phyloP scores from a whole-genome alignment of 2,113 vertebrate species.

The Nematolebias whitei region DNA sequence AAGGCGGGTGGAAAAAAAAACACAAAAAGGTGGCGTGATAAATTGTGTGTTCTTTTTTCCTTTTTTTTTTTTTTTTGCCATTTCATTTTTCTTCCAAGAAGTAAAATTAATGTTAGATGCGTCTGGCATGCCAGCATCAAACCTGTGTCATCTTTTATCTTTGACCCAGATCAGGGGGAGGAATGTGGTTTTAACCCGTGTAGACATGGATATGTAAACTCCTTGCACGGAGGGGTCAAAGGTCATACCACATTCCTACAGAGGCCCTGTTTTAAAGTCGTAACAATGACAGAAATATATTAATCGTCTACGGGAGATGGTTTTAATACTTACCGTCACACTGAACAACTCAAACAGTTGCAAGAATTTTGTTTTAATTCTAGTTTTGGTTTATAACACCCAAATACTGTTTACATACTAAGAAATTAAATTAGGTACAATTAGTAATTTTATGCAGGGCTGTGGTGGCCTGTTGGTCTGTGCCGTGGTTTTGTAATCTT shows the following conservation, averaged over 20 bases:
- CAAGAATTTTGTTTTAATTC: not conserved
- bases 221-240: slow-evolving; percentile 57
- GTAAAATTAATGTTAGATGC: slow-evolving; percentile 21
- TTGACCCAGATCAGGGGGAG: slow-evolving; percentile 60
- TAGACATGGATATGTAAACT: slow-evolving; percentile 73
- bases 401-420: no score
- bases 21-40: not conserved
- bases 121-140: slow-evolving; percentile 44
- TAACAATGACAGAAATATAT: slow-evolving; percentile 52
- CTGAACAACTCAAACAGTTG: slow-evolving; percentile 13
- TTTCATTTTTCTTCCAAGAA: slow-evolving; percentile 2
- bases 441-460: no score
- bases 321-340: slow-evolving; percentile 34
- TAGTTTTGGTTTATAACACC: no score
- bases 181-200: slow-evolving; percentile 71
- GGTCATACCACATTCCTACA: slow-evolving; percentile 61
- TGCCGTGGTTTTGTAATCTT: no score
- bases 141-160: slow-evolving; percentile 65
- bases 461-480: no score
- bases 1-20: not conserved
- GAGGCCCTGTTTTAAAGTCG: slow-evolving; percentile 54
- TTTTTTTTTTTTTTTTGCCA: no score
- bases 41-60: slow-evolving; percentile 13
- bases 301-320: slow-evolving; percentile 31
- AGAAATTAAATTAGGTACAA: no score